These are phyloP conservation scores for Condylura cristata DNA, from an alignment of 2,113 vertebrate genomes.

Conservation along the genomic window DNA sequence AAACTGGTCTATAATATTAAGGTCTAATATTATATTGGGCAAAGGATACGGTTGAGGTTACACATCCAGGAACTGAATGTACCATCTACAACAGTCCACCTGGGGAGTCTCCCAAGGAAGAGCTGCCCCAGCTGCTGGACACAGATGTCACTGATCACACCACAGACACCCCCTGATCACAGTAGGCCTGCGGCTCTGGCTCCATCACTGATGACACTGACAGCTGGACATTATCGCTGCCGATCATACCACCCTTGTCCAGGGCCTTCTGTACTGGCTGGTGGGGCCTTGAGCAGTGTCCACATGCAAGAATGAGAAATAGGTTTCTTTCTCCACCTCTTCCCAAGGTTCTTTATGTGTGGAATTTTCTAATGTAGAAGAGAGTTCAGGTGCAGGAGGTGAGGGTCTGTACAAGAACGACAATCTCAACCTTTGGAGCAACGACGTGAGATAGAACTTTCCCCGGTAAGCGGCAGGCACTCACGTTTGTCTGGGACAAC, in stretches of 20 bases:
- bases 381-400: too few relatives aligned
- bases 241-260: not conserved
- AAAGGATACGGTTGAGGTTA: not conserved
- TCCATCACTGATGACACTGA: too few relatives aligned
- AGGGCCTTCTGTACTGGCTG: not conserved
- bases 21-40: not conserved
- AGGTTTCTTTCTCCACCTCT: not conserved
- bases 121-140: not conserved
- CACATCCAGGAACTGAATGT: not conserved
- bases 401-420: too few relatives aligned
- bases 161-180: too few relatives aligned
- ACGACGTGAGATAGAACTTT: not conserved
- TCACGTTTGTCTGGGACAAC: not conserved
- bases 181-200: accelerated
- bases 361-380: not conserved
- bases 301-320: not conserved
- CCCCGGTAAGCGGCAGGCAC: not conserved
- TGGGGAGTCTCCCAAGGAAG: not conserved
- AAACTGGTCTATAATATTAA: accelerated
- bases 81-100: not conserved
- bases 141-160: not conserved
- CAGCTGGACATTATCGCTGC: not conserved
- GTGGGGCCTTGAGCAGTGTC: accelerated
- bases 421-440: not conserved
- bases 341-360: not conserved